Evolutionary conservation across 2,113 vertebrate genomes (phyloP), one percentile per base, ranked within the genome.

Genomic region (Nothobranchius kuhntae): DNA sequence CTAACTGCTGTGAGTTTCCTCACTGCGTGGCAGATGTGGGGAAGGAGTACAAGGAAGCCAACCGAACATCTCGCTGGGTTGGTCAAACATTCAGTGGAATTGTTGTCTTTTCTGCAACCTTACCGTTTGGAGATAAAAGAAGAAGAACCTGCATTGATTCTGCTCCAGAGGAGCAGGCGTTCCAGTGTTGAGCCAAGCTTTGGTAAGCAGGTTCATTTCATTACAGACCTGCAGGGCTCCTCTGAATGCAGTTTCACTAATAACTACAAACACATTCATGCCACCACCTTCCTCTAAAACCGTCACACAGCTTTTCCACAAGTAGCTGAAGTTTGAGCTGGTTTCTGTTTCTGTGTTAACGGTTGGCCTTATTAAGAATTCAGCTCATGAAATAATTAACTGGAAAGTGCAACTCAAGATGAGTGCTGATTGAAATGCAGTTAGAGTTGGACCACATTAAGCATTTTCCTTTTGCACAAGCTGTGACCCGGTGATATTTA

Each of bases 1-100:
- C 54, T 64, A 46, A 57, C 46, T 52, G 54, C 63, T 78, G 61
- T 55, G 77, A 63, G 47, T 64, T 57, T 45, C 40, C 50, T 61
- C n/a, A 60, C 47, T 21, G 15, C 53, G 44, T 24, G 38, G 46
- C 47, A 21, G 68, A 44, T 45, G 21, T 54, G 40, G 21, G 68
- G 9, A 9, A 8, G 9, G 7, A 40, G 9, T 40, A 9, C 2
- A 40, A 52, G 55, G 44, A 8, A 53, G 9, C 3, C 17, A 3
- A 61, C 61, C 40, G 5, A 68, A 42, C 17, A 56, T 55, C 2
- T 40, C 48, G 45, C 61, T 50, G 59, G 78, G 65, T 62, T 57
- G 6, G 45, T 42, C 17, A 42, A 64, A 68, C 53, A 63, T 48
- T 47, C 21, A 58, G 10, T 13, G n/a, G 30, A n/a, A 40, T 7